phyloP scores from a whole-genome alignment of 2,888 invertebrate species.

The Brenthis ino region DNA sequence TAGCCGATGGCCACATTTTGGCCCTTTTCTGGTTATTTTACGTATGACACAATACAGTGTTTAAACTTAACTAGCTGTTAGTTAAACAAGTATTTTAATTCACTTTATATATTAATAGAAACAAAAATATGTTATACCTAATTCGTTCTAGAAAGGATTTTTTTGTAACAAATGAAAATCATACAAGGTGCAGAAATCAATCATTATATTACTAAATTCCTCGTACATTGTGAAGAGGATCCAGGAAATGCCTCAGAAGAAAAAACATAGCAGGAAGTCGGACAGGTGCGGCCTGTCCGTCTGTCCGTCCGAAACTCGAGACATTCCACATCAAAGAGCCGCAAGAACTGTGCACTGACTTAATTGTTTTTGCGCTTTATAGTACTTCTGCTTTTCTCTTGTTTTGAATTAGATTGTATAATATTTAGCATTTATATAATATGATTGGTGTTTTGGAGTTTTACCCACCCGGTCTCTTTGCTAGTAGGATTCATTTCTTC shows the following conservation, averaged over 20 bases:
- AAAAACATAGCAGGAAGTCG: constrained; percentile 62
- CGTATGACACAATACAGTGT: too few species aligned
- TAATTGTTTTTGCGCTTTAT: constrained; percentile 12
- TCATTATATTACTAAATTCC: constrained; percentile 17
- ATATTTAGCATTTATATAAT: not conserved
- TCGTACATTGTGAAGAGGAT: constrained; percentile 39
- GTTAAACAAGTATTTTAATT: too few species aligned
- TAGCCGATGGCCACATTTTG: too few species aligned
- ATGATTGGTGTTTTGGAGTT: too few species aligned
- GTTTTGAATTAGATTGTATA: not conserved
- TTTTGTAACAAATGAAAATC: too few species aligned
- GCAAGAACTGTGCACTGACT: constrained; percentile 8
- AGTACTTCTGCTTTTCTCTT: not conserved
- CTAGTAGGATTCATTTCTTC: too few species aligned
- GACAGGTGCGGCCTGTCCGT: constrained; percentile 65
- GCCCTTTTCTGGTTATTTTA: too few species aligned
- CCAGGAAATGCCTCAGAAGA: constrained; percentile 60
- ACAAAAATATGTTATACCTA: too few species aligned
- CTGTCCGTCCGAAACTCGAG: constrained; percentile 53
- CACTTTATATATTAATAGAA: too few species aligned
- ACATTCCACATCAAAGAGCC: constrained; percentile 41
- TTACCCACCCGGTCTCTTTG: too few species aligned
- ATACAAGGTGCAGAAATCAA: constrained; percentile 15
- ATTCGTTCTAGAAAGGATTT: too few species aligned
- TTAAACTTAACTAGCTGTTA: too few species aligned